Evolutionary conservation across 2,797 vertebrate genomes (phyloP).

Genomic region (Lophotriccus pileatus): DNA sequence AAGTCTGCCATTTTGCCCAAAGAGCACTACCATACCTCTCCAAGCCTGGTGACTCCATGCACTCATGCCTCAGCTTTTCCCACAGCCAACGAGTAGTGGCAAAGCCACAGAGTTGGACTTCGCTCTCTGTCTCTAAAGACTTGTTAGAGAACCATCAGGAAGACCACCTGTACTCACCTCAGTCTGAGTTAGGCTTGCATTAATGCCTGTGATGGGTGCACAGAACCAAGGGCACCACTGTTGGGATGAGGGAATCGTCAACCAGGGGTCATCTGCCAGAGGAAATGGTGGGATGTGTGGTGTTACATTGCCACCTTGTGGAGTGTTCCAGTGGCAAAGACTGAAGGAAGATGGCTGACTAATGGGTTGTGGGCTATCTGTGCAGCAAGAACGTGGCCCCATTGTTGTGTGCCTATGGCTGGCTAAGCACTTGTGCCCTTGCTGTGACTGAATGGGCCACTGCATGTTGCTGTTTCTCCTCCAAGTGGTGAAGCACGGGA

Average conservation of each 20-base stretch:
- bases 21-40: neutral
- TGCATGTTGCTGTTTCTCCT: neutral
- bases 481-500: neutral
- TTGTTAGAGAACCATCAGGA: neutral
- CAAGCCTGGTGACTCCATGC: neutral
- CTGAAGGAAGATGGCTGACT: conserved; percentile 32
- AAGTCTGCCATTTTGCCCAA: neutral
- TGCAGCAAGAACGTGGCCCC: neutral
- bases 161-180: neutral
- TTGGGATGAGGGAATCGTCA: neutral
- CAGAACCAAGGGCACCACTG: neutral
- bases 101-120: neutral
- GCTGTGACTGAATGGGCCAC: neutral
- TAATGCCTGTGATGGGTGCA: neutral
- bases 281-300: conserved; percentile 26
- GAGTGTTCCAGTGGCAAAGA: conserved; percentile 46
- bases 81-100: neutral
- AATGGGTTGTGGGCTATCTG: rapidly evolving
- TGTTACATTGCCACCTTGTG: conserved; percentile 72
- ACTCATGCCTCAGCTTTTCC: neutral
- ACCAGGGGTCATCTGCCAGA: neutral
- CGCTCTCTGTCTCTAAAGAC: neutral
- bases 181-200: neutral
- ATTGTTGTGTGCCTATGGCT: neutral
- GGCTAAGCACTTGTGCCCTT: neutral